phyloP scores from a whole-genome alignment of 2,797 vertebrate species.

The Capromys pilorides region DNA sequence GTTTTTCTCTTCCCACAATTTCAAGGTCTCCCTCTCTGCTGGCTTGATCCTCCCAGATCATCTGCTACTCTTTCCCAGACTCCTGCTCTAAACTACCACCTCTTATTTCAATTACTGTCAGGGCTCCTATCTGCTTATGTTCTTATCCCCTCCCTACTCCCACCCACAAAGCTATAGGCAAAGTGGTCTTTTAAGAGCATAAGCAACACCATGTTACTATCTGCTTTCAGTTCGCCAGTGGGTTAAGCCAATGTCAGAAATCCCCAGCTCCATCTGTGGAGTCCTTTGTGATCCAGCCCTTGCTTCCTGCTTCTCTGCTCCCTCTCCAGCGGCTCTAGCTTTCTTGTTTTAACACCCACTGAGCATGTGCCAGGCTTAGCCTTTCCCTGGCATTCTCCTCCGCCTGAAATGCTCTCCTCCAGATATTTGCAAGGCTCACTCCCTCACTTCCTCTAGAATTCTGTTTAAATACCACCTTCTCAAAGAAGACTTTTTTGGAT shows the following conservation, averaged over 20 bases:
- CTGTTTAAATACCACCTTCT: conserved; percentile 20
- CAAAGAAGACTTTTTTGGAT: not conserved
- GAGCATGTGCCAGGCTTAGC: not conserved
- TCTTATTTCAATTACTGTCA: not conserved
- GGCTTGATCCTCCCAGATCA: not conserved
- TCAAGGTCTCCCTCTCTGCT: not conserved
- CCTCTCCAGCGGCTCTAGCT: not conserved
- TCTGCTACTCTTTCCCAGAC: not conserved
- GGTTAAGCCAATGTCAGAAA: not conserved
- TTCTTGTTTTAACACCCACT: not conserved
- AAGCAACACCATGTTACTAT: not conserved
- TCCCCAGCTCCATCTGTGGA: not conserved
- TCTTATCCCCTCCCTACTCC: not conserved
- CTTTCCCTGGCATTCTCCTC: not conserved
- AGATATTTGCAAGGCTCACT: not conserved
- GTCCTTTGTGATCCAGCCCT: not conserved
- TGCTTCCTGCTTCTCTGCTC: not conserved
- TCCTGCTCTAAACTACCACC: not conserved
- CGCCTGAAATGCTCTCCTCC: conserved; percentile 1
- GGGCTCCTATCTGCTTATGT: not conserved
- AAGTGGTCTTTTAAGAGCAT: not conserved
- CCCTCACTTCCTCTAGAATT: not conserved
- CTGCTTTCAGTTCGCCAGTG: not conserved
- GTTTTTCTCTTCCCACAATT: too few species aligned
- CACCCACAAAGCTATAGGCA: not conserved